phyloP scores from a whole-genome alignment of 2,113 vertebrate species.

The Salvelinus alpinus region DNA sequence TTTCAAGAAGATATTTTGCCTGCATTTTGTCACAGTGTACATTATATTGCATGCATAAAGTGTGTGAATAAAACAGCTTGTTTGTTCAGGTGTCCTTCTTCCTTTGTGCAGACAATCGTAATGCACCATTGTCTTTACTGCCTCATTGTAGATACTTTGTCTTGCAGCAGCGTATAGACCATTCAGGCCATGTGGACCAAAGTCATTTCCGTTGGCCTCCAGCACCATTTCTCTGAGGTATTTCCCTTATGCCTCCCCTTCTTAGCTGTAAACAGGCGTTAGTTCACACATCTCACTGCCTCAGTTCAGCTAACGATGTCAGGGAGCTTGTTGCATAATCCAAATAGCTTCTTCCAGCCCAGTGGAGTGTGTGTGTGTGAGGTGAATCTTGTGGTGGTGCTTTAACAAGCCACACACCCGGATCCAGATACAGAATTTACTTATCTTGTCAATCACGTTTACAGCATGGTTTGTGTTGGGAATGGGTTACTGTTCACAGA shows the following conservation, averaged over 20 bases:
- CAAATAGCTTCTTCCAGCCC: constrained; percentile 31
- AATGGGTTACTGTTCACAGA: too few species aligned
- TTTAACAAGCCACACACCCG: neutral
- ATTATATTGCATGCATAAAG: neutral
- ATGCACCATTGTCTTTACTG: neutral
- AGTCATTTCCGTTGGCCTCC: neutral
- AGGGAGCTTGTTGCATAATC: constrained; percentile 32
- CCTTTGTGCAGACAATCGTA: neutral
- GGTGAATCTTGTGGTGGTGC: too few species aligned
- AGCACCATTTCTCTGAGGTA: neutral
- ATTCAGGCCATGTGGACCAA: neutral
- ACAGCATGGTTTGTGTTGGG: too few species aligned
- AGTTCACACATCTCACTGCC: constrained; percentile 6
- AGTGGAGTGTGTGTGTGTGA: constrained; percentile 15
- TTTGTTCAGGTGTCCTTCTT: neutral
- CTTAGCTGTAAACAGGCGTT: constrained; percentile 15
- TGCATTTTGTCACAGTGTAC: neutral
- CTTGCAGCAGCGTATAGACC: neutral
- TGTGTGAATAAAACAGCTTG: neutral
- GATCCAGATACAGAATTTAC: constrained; percentile 15
- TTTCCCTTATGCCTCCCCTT: constrained; percentile 15
- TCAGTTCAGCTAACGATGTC: constrained; percentile 36
- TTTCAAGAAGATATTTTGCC: neutral
- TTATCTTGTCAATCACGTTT: constrained; percentile 37
- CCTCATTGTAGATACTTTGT: neutral